Conservation (phyloP, 2,888 invertebrate genomes). For the Beris morrisii region DNA sequence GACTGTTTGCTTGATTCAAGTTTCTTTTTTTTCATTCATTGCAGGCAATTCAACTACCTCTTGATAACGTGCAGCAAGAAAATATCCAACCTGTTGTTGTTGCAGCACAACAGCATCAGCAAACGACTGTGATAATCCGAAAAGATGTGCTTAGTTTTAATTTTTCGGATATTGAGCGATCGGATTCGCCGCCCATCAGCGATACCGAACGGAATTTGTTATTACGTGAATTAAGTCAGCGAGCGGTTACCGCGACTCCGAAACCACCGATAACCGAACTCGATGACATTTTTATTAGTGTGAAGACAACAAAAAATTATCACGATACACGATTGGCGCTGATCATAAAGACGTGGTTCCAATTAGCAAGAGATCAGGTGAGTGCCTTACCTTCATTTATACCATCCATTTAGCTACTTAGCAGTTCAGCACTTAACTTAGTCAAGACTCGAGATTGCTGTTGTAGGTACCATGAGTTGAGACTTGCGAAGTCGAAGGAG, state of each 20-base stretch:
- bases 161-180: constrained; percentile 54
- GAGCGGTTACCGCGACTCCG: constrained; percentile 56
- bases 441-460: too few species aligned
- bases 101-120: constrained; percentile 40
- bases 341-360: constrained; percentile 94
- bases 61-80: constrained; percentile 19
- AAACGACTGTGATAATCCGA: constrained; percentile 54
- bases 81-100: constrained; percentile 22
- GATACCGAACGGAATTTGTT: constrained; percentile 24
- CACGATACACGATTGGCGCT: constrained; percentile 81
- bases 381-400: constrained; percentile 44
- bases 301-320: constrained; percentile 90
- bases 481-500: too few species aligned
- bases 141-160: constrained; percentile 55
- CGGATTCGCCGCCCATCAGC: constrained; percentile 35
- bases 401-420: too few species aligned
- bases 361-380: constrained; percentile 89
- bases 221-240: constrained; percentile 52
- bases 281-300: constrained; percentile 90
- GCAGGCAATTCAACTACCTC: constrained; percentile 33
- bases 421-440: too few species aligned
- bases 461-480: too few species aligned
- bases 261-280: constrained; percentile 69
- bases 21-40: constrained; percentile 23
- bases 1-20: neutral